phyloP scores from a whole-genome alignment of 2,797 vertebrate genomes.

The Spondyliosoma cantharus region DNA sequence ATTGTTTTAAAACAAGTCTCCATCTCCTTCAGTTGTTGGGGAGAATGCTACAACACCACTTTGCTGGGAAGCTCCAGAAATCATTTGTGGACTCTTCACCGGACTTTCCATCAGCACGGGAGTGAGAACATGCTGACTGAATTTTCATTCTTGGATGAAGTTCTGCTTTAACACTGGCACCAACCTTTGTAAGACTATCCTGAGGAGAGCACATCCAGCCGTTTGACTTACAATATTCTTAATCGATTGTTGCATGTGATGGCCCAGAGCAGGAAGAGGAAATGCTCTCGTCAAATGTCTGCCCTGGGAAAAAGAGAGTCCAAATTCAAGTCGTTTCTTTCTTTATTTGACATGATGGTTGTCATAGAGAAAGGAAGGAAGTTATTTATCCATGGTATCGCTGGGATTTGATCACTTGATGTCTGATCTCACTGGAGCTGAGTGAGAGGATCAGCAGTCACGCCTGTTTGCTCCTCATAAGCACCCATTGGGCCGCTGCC shows the following conservation, averaged over 20 bases:
- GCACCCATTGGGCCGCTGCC: conserved; percentile 38
- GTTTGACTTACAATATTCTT: conserved; percentile 23
- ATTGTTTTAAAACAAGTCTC: too few species aligned
- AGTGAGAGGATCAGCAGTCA: conserved; percentile 56
- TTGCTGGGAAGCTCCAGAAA: too few species aligned
- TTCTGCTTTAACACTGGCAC: background rate
- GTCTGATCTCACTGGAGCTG: conserved; percentile 57
- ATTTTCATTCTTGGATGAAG: too few species aligned
- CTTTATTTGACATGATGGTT: conserved; percentile 58
- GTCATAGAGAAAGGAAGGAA: conserved; percentile 70
- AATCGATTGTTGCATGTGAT: conserved; percentile 24
- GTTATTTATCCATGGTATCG: conserved; percentile 48
- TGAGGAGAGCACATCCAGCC: conserved; percentile 21
- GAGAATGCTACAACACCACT: too few species aligned
- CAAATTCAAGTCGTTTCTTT: conserved; percentile 53
- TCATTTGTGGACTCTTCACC: too few species aligned
- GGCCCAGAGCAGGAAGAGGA: conserved; percentile 62
- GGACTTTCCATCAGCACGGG: too few species aligned
- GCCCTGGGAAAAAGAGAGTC: conserved; percentile 58
- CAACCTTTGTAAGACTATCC: background rate
- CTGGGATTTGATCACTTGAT: conserved; percentile 51
- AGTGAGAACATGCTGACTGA: too few species aligned
- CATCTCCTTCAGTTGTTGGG: too few species aligned
- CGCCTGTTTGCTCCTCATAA: conserved; percentile 49
- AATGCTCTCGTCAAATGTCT: conserved; percentile 54